Conservation (phyloP, 1,140 invertebrate genomes). For the Drosophila navojoa region DNA sequence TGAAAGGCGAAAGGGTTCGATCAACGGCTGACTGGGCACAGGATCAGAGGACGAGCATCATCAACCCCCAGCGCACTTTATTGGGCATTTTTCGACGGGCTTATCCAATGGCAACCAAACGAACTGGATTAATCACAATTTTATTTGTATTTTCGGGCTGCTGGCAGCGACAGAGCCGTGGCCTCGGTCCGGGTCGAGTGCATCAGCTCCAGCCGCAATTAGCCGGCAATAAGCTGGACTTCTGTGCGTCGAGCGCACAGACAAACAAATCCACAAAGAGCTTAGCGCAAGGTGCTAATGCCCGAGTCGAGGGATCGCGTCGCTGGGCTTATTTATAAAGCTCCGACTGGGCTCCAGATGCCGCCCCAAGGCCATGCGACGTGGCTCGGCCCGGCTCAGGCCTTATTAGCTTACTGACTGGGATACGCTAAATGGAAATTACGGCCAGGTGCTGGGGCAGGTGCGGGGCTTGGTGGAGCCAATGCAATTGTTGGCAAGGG, state of each 20-base stretch:
- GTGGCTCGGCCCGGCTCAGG: slow-evolving; percentile 13
- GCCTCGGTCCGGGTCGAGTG: slow-evolving; percentile 9
- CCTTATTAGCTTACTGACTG: slow-evolving; percentile 36
- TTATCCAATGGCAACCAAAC: slow-evolving; percentile 76
- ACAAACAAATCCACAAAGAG: slow-evolving; percentile 76
- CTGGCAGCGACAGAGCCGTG: neutral
- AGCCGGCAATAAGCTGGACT: slow-evolving; percentile 12
- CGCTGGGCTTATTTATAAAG: slow-evolving; percentile 30
- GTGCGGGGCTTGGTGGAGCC: neutral
- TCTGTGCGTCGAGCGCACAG: neutral
- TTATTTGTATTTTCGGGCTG: neutral
- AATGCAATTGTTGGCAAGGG: slow-evolving; percentile 58
- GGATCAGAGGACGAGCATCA: neutral
- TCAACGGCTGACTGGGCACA: slow-evolving; percentile 1
- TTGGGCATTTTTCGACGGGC: slow-evolving; percentile 34
- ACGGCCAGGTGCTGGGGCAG: neutral
- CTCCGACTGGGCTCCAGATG: neutral
- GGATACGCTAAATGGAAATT: slow-evolving; percentile 61
- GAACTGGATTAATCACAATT: slow-evolving; percentile 3
- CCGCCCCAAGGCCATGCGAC: slow-evolving; percentile 1
- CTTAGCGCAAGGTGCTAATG: slow-evolving; percentile 66
- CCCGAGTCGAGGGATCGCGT: slow-evolving; percentile 9
- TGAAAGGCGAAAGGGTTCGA: neutral
- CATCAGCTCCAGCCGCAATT: slow-evolving; percentile 34
- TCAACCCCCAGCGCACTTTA: slow-evolving; percentile 23